Base-by-base conservation (phyloP, 2,797 vertebrate species). In the Malacoraja senta region DNA sequence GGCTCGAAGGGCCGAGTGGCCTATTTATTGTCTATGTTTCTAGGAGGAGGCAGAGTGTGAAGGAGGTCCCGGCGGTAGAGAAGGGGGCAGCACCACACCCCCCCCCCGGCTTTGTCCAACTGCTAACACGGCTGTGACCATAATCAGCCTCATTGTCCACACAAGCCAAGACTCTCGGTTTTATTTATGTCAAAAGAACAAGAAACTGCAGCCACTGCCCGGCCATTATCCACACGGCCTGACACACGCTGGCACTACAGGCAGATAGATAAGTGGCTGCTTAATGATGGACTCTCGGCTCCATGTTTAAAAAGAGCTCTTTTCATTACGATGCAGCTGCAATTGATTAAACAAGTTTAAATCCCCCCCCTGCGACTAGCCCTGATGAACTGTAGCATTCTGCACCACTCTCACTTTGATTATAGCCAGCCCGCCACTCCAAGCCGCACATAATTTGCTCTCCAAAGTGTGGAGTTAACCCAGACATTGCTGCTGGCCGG, bases 261-360 rank as follows among this genome's bases (percentile, higher is more conserved):
- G 84, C 90, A 72, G 58, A 92, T 38, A 92, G 90, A 92, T 92
- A 92, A 92, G 90, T 92, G 29, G 35, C 90, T 68, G 68, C 71
- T 76, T 92, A 76, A 92, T 91, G 35, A 92, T 76, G 71, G 76
- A 92, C 76, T 92, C 44, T 71, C 71, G 44, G 90, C 44, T 92
- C 53, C 68, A n/a, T 53, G 44, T 92, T 92, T 76, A 15, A 92
- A 92, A 92, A 92, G 12, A 92, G 71, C 68, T 44, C 90, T 76
- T 53, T 92, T 92, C 90, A 92, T 92, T 92, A 92, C 58, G 90
- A 74, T 92, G 90, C 96, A 97, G 96, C 96, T 97, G 96, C 96
- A 96, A 95, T 96, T 96, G 95, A 96, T 96, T 96, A 95, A 95
- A 94, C 93, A 76, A 95, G 81, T 93, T 93, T 93, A 96, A 94